Evolutionary conservation across 2,888 invertebrate genomes (phyloP).

Genomic region (Coenonympha glycerion): DNA sequence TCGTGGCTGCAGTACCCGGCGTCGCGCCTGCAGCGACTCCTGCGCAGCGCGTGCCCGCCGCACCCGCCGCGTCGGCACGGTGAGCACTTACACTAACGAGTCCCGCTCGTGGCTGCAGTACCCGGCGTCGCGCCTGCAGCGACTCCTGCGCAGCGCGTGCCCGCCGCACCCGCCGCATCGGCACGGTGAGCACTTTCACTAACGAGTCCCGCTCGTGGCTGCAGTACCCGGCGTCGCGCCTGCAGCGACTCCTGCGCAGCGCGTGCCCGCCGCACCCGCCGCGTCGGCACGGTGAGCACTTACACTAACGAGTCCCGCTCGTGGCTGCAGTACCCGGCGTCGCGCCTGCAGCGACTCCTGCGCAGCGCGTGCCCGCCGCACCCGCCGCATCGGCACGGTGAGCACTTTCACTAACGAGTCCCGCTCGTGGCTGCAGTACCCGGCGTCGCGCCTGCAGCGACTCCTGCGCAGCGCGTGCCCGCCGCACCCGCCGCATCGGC

Average conservation of each 20-base stretch:
- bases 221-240: constrained; percentile 40
- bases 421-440: constrained; percentile 42
- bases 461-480: constrained; percentile 36
- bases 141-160: constrained; percentile 36
- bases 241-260: constrained; percentile 36
- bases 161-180: constrained; percentile 20
- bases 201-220: no score
- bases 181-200: not conserved
- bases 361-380: constrained; percentile 31
- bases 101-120: constrained; percentile 41
- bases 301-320: no score
- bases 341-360: constrained; percentile 37
- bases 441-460: constrained; percentile 36
- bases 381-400: constrained; percentile 6
- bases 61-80: constrained; percentile 10
- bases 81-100: no score
- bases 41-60: constrained; percentile 33
- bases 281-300: constrained; percentile 5
- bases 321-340: constrained; percentile 41
- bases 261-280: constrained; percentile 29
- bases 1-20: constrained; percentile 41
- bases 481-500: constrained; percentile 16
- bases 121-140: constrained; percentile 37
- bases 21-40: constrained; percentile 36
- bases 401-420: no score